Conservation (phyloP, 2,888 invertebrate genomes). For the Himalopsyche japonica region DNA sequence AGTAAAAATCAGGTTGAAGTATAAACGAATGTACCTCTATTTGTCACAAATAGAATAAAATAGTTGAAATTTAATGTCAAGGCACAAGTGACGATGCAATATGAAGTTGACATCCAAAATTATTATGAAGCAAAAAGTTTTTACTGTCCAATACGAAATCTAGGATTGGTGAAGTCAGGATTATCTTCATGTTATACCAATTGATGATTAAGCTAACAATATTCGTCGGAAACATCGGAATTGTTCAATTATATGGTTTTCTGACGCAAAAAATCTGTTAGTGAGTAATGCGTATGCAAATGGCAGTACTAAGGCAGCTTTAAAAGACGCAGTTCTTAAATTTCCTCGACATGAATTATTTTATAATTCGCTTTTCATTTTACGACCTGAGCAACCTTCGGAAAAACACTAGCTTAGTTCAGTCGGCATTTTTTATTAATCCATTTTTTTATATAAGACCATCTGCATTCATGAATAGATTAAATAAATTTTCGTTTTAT, state of each 20-base stretch:
- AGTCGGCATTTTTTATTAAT: slow-evolving; percentile 31
- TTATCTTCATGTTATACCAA: no score
- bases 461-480: slow-evolving; percentile 40
- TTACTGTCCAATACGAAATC: no score
- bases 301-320: neutral
- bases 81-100: no score
- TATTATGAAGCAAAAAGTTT: no score
- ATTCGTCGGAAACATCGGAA: neutral
- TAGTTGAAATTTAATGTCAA: no score
- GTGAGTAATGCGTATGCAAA: neutral
- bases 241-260: neutral
- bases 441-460: slow-evolving; percentile 26
- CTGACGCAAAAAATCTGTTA: neutral
- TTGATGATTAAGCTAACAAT: neutral
- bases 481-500: slow-evolving; percentile 39
- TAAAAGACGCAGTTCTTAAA: neutral
- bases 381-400: neutral
- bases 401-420: neutral
- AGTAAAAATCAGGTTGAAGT: no score
- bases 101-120: no score
- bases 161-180: no score
- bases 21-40: no score
- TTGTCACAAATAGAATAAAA: no score
- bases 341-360: slow-evolving; percentile 1
- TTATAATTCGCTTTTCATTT: neutral